Evolutionary conservation across 2,888 invertebrate genomes (phyloP), one percentile per base, ranked within the genome.

Genomic region (Trachelus tabidus): DNA sequence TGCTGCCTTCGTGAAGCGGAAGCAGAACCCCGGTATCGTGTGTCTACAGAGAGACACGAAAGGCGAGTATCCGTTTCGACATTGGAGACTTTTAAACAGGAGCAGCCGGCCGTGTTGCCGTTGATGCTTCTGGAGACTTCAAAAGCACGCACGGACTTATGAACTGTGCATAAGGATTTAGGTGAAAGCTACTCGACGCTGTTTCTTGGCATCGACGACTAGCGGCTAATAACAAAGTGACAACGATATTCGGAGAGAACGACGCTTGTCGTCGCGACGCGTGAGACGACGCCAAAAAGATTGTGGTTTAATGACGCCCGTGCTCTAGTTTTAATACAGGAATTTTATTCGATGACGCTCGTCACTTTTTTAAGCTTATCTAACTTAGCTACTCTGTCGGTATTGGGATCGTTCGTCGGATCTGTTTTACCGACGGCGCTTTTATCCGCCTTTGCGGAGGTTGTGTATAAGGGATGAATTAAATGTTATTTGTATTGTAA

Each of bases 41-140:
- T 56, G 56, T 56, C 56, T 23, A 2, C 6, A 1, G 56, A 56
- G 23, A 56, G 56, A 56, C 56, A 56, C 76, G 74, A 76, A 77
- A 80, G 68, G 34, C 73, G 69, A 73, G 69, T 75, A 76, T 79
- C 71, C 75, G 71, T 75, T 68, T 73, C 77, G 79, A 77, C 80
- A 73, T 77, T 69, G 69, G 73, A 81, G 3, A 15, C 76, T 85
- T 83, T 81, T 82, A 76, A 76, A 79, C 56, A 79, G 79, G 79
- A 76, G 78, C 69, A 73, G 78, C 69, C 33, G 12, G 71, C 33
- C 31, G 31, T 34, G 33, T 34, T 71, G 31, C 33, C 71, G 23
- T 56, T 6, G 56, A 56, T 56, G 23, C 56, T 56, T 23, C 0
- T 23, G 23, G 23, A 56, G 23, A 56, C 23, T 56, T 56, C 15